Evolutionary conservation across 2,888 invertebrate genomes (phyloP).

Genomic region (Hydrotaea diabolus): DNA sequence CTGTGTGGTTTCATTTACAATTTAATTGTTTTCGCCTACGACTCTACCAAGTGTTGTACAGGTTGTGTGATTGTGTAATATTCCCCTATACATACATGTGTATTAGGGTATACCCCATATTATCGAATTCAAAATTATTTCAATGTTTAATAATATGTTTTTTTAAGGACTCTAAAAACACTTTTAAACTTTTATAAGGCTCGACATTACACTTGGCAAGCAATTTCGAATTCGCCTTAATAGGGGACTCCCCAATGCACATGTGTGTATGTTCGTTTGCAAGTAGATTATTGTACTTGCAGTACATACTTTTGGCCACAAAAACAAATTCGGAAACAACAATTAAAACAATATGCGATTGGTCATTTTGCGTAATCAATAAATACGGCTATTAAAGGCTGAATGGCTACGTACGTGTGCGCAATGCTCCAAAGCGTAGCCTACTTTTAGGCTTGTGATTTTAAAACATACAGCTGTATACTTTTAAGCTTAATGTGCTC

Average conservation of each 20-base stretch:
- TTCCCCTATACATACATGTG: not conserved
- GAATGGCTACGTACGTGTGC: not conserved
- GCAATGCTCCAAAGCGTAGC: no score
- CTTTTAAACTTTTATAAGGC: no score
- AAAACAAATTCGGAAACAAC: not conserved
- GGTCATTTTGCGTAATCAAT: not conserved
- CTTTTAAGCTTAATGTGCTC: conserved; percentile 45
- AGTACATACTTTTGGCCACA: no score
- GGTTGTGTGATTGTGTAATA: not conserved
- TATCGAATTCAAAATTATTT: no score
- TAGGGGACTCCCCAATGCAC: no score
- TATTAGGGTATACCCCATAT: not conserved
- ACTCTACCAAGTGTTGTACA: not conserved
- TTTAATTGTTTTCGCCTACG: conserved; percentile 59
- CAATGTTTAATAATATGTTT: no score
- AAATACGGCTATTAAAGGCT: not conserved
- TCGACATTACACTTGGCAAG: no score
- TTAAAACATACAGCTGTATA: conserved; percentile 43
- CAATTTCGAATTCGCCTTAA: not conserved
- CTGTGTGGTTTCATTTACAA: conserved; percentile 65
- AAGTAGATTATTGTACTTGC: no score
- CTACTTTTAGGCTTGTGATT: conserved; percentile 50
- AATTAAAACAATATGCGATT: conserved; percentile 18
- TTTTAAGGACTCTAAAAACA: no score
- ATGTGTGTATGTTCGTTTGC: not conserved